Evolutionary conservation across 2,797 vertebrate species (phyloP), one percentile per base, ranked within the genome.

Genomic region (Benthosema pterotum): DNA sequence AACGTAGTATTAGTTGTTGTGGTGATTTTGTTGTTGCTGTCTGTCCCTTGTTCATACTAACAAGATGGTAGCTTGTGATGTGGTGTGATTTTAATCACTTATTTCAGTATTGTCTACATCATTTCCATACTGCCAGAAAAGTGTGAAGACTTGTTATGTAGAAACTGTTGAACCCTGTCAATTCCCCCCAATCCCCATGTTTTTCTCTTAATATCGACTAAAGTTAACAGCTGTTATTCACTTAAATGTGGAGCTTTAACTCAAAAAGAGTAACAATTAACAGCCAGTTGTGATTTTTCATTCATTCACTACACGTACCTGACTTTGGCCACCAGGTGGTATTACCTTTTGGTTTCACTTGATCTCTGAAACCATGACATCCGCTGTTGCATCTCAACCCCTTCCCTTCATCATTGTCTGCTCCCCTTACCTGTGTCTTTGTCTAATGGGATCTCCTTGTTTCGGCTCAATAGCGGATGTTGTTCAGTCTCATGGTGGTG

Each of bases 401-500:
- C 59, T n/a, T 55, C 56, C 38, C 45, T 60, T 15, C 77, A 28
- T 85, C 82, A 71, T 67, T 80, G 74, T 80, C 68, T 72, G 78
- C 61, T 77, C 60, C 69, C 83, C 60, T 78, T 79, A 63, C 72
- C 72, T 65, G 79, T 83, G 84, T 91, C 85, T 83, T 57, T 88
- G 90, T 91, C 89, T 92, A 91, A 92, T 85, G 82, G 84, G 88
- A 87, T 91, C 87, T 92, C 90, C 89, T 91, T 91, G 93, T 95
- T 94, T 92, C 81, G 90, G 84, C 93, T 93, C 92, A 91, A 92
- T 95, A 98, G 96, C 96, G 57, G 96, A 98, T 86, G 93, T 93
- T 86, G 95, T 98, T 94, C 96, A 97, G 95, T 94, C 94, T 94
- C 95, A 96, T 93, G 94, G 91, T 93, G 91, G 91, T 74, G 93